A percentile compares a stretch with the other conserved stretches of the same genome.
These are phyloP conservation scores for Charanyca ferruginea DNA, from an alignment of 2,888 invertebrate species.

Conservation along the genomic window DNA sequence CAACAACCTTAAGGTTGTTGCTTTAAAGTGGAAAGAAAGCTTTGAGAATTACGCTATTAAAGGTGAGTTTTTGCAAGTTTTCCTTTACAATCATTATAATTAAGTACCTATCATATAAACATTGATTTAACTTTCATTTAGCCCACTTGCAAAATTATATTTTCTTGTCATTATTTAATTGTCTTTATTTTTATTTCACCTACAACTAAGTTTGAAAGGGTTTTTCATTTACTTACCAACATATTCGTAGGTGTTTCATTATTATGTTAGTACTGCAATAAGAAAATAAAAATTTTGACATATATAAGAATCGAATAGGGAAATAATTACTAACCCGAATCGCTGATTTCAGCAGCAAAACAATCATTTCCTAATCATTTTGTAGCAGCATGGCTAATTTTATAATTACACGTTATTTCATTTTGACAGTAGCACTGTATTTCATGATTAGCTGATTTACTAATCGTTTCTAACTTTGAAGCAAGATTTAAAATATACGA, in stretches of 20 bases:
- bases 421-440: not conserved
- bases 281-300: too few species aligned
- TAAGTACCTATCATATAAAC: too few species aligned
- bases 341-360: not conserved
- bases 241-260: too few species aligned
- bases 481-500: too few species aligned
- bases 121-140: too few species aligned
- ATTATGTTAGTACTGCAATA: too few species aligned
- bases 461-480: not conserved
- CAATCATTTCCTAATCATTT: not conserved
- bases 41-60: conserved; percentile 92
- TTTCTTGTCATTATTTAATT: too few species aligned
- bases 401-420: conserved; percentile 2
- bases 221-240: too few species aligned
- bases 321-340: conserved; percentile 4
- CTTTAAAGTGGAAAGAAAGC: conserved; percentile 88
- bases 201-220: too few species aligned
- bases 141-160: too few species aligned
- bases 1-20: conserved; percentile 90
- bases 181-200: too few species aligned
- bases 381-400: not conserved
- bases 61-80: conserved; percentile 79
- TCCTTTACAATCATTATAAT: not conserved
- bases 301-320: not conserved
- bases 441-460: conserved; percentile 7